These are phyloP conservation scores for Connochaetes taurinus DNA, from an alignment of 2,113 vertebrate species.

Conservation along the genomic window DNA sequence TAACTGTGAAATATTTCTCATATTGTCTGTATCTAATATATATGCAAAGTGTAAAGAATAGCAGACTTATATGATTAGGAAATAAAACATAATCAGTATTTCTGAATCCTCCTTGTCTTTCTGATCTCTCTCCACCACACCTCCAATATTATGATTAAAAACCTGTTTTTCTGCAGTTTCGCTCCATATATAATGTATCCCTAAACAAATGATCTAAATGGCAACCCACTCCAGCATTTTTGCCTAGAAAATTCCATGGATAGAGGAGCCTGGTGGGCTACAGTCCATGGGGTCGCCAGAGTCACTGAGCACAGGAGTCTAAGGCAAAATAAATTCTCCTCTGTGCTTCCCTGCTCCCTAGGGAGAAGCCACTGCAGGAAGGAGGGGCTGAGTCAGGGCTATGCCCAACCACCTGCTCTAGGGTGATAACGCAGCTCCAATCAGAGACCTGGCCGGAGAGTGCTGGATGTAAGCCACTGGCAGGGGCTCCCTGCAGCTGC, in stretches of 20 bases:
- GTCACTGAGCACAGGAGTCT: neutral
- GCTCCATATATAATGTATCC: neutral
- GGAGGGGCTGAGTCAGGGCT: neutral
- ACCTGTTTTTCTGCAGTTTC: neutral
- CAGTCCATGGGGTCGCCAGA: neutral
- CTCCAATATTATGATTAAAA: neutral
- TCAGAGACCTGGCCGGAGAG: neutral
- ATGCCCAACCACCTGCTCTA: neutral
- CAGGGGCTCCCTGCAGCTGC: slow-evolving; percentile 19
- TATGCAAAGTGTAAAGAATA: neutral
- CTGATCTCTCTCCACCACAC: neutral
- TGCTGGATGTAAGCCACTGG: neutral
- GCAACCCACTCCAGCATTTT: neutral
- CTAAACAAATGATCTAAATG: slow-evolving; percentile 11
- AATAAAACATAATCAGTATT: neutral
- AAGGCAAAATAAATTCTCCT: neutral
- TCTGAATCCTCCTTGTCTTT: neutral
- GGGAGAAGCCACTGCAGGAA: neutral
- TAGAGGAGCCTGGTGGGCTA: neutral
- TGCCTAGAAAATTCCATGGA: neutral
- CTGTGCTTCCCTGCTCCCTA: neutral
- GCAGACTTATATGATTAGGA: neutral
- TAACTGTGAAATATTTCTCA: slow-evolving; percentile 2
- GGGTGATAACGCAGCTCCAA: neutral
- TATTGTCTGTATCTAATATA: neutral